Evolutionary conservation across 2,113 vertebrate genomes (phyloP).

Genomic region (Megaptera novaeangliae): DNA sequence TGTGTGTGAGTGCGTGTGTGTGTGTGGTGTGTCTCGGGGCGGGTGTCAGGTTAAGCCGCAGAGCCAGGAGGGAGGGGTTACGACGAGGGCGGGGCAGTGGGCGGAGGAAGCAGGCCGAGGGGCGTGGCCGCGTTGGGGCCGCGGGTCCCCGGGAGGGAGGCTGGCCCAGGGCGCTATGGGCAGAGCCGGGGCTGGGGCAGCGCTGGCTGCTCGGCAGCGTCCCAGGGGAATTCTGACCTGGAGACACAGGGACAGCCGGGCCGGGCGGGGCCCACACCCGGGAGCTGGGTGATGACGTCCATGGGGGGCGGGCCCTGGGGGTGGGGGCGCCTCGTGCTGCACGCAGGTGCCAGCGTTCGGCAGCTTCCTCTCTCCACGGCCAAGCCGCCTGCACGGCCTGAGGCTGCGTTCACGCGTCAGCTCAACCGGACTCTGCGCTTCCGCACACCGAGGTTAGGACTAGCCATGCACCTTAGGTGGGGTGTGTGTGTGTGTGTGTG

Average conservation of each 20-base stretch:
- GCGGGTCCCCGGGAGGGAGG: fast-evolving
- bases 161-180: background rate
- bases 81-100: no score
- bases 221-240: background rate
- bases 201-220: background rate
- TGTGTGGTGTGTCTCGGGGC: background rate
- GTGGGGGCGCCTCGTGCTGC: background rate
- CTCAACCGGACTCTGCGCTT: fast-evolving
- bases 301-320: fast-evolving
- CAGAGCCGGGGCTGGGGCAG: background rate
- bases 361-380: fast-evolving
- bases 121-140: background rate
- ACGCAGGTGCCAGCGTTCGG: fast-evolving
- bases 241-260: background rate
- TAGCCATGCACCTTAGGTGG: no score
- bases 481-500: background rate
- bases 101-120: background rate
- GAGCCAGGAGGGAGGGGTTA: background rate
- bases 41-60: background rate
- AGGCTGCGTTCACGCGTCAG: background rate
- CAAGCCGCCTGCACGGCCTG: fast-evolving
- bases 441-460: fast-evolving
- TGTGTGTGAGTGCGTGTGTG: background rate
- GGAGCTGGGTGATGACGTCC: background rate
- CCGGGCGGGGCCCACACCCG: fast-evolving